phyloP scores from a whole-genome alignment of 2,888 invertebrate genomes.

The Charanyca ferruginea region DNA sequence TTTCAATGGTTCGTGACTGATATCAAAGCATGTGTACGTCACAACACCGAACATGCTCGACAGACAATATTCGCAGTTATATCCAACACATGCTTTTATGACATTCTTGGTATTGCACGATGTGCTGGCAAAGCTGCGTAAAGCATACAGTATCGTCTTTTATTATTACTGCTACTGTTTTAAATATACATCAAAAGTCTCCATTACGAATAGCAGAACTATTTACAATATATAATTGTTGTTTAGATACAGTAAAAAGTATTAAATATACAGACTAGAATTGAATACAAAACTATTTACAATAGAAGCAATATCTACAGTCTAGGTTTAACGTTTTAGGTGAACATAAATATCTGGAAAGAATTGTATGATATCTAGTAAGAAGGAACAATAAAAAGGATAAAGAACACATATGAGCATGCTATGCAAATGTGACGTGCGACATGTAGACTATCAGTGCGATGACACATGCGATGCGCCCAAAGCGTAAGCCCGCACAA shows the following conservation, averaged over 20 bases:
- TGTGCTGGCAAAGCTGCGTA: constrained; percentile 47
- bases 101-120: constrained; percentile 24
- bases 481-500: constrained; percentile 74
- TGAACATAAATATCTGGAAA: constrained; percentile 28
- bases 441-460: constrained; percentile 69
- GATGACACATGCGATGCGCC: constrained; percentile 72
- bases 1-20: constrained; percentile 48
- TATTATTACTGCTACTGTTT: constrained; percentile 23
- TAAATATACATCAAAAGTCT: constrained; percentile 24
- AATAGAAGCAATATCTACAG: constrained; percentile 51
- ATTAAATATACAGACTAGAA: constrained; percentile 20
- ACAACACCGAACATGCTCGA: constrained; percentile 64
- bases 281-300: constrained; percentile 41
- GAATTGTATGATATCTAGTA: constrained; percentile 25
- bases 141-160: constrained; percentile 22
- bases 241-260: constrained; percentile 32
- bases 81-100: constrained; percentile 57
- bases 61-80: constrained; percentile 32
- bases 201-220: constrained; percentile 44
- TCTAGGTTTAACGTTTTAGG: constrained; percentile 31
- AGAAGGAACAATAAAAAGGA: constrained; percentile 39
- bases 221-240: constrained; percentile 51
- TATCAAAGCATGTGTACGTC: constrained; percentile 54
- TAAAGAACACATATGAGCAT: constrained; percentile 48
- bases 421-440: constrained; percentile 63